These are phyloP conservation scores for Odontamblyopus rebecca DNA, from an alignment of 2,797 vertebrate genomes.

Conservation along the genomic window DNA sequence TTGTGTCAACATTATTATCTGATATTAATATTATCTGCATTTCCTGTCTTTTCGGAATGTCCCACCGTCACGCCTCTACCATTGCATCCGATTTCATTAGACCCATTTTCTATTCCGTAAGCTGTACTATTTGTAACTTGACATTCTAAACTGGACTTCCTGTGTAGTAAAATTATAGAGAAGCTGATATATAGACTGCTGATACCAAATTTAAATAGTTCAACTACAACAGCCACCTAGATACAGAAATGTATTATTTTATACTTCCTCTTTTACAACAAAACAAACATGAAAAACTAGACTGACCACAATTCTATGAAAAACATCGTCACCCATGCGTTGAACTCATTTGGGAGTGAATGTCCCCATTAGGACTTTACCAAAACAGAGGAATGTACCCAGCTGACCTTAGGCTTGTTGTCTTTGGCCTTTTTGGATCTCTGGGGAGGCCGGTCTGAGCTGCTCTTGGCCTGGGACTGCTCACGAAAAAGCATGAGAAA, in stretches of 20 bases:
- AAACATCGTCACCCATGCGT: not conserved
- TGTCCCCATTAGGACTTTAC: not conserved
- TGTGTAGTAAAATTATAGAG: not conserved
- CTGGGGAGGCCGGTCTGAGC: slow-evolving; percentile 85
- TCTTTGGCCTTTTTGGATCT: slow-evolving; percentile 94
- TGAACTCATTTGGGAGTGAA: slow-evolving; percentile 1
- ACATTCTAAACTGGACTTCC: not conserved
- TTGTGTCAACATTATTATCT: no score
- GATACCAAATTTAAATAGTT: slow-evolving; percentile 14
- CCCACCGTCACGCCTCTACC: no score
- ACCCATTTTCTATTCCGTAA: not conserved
- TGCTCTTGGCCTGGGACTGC: slow-evolving; percentile 84
- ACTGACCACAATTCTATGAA: not conserved
- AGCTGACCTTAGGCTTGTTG: slow-evolving; percentile 86
- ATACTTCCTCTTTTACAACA: not conserved
- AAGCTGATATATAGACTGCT: not conserved
- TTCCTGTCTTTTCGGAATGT: no score
- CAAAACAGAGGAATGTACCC: not conserved
- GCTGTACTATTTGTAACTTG: not conserved
- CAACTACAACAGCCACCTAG: not conserved
- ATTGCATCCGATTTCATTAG: no score
- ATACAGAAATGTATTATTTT: not conserved
- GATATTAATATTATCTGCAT: no score
- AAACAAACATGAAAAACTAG: not conserved
- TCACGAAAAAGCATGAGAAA: slow-evolving; percentile 38